A percentile compares a stretch with the other conserved stretches of the same genome.
These are phyloP conservation scores for Tricholauxania praeusta DNA, from an alignment of 2,888 invertebrate genomes.

Conservation along the genomic window DNA sequence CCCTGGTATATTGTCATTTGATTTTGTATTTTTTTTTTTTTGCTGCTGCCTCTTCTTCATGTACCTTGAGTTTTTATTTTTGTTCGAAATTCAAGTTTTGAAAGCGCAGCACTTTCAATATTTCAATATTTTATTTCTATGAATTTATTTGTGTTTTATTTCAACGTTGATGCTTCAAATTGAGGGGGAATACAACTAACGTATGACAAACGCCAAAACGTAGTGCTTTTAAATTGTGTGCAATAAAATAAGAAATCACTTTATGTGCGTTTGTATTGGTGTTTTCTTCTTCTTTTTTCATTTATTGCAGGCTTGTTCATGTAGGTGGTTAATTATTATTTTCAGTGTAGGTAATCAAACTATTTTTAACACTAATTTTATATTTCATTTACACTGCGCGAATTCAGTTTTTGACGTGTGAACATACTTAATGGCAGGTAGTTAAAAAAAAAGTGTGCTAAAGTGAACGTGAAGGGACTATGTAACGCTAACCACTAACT, in stretches of 20 bases:
- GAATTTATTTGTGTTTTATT: not conserved
- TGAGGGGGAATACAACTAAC: slow-evolving; percentile 1
- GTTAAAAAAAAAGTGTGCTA: too few species aligned
- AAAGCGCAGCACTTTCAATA: not conserved
- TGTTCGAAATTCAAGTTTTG: not conserved
- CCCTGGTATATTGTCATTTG: slow-evolving; percentile 5
- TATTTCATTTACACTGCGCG: too few species aligned
- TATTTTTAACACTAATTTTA: slow-evolving; percentile 40
- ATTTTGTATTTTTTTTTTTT: not conserved
- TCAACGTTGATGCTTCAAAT: not conserved
- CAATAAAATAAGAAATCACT: slow-evolving; percentile 28
- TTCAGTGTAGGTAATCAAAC: slow-evolving; percentile 50
- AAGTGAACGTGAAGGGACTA: too few species aligned
- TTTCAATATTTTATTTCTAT: not conserved
- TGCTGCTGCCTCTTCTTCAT: not conserved
- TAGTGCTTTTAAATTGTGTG: slow-evolving; percentile 22
- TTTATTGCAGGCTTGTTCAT: slow-evolving; percentile 13
- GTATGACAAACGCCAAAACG: not conserved
- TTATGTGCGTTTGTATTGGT: slow-evolving; percentile 3
- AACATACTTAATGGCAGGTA: too few species aligned
- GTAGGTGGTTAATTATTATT: slow-evolving; percentile 48
- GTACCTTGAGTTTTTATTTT: not conserved
- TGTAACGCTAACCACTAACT: too few species aligned
- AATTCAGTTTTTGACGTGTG: too few species aligned
- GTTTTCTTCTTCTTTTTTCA: not conserved